Percentiles rank a stretch among this genome's conserved stretches.
These are phyloP conservation scores for Tenodera sinensis DNA, from an alignment of 2,888 invertebrate genomes.

Conservation along the genomic window DNA sequence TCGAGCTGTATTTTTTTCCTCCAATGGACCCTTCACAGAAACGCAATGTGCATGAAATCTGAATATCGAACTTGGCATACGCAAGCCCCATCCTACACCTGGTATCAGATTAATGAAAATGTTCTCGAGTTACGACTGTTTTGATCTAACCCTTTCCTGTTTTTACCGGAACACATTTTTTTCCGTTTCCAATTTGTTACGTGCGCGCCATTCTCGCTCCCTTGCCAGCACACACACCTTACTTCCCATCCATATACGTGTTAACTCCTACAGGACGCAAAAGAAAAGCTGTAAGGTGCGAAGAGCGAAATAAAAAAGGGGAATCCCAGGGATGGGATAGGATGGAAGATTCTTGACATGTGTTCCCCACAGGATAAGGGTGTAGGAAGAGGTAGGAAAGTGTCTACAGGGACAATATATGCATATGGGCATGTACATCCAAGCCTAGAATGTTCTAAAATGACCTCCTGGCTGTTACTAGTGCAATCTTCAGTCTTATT, in stretches of 20 bases:
- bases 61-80: background rate
- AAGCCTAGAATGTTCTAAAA: background rate
- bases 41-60: background rate
- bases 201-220: background rate
- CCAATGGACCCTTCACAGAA: background rate
- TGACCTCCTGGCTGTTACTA: background rate
- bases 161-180: background rate
- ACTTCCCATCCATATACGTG: background rate
- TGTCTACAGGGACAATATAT: background rate
- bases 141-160: background rate
- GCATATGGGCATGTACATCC: background rate
- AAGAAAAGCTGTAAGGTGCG: background rate
- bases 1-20: background rate
- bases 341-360: conserved; percentile 19
- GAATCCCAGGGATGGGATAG: background rate
- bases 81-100: background rate
- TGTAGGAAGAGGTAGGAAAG: background rate
- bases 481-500: background rate
- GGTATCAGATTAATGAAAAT: background rate
- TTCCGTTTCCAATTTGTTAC: conserved; percentile 5
- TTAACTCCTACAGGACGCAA: background rate
- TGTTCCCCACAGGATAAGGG: conserved; percentile 14
- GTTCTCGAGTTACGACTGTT: background rate
- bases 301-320: background rate
- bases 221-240: background rate